Conservation (phyloP, 2,113 vertebrate genomes). For the Paralichthys olivaceus region DNA sequence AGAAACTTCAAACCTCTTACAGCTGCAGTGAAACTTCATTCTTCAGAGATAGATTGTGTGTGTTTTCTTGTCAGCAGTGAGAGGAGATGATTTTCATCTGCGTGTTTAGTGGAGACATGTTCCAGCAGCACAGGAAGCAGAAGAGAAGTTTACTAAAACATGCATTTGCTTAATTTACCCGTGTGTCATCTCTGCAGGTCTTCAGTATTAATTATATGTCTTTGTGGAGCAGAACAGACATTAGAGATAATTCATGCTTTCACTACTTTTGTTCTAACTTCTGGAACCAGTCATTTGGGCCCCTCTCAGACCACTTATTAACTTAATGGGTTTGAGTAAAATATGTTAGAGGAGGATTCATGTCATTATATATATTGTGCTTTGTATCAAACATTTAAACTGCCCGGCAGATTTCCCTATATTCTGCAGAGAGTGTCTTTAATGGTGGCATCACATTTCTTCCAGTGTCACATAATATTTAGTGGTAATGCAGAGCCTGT, state of each 20-base stretch:
- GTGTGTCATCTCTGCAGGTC: neutral
- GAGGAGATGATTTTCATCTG: neutral
- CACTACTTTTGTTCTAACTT: neutral
- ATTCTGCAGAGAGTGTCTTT: too few species aligned
- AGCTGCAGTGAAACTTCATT: too few species aligned
- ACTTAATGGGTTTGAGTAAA: neutral
- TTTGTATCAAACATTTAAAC: neutral
- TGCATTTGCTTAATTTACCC: neutral
- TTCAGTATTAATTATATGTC: conserved; percentile 6
- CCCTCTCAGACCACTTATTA: neutral
- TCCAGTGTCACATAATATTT: neutral
- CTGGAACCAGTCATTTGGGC: neutral
- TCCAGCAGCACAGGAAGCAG: neutral
- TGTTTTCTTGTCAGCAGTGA: too few species aligned
- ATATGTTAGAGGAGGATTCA: neutral
- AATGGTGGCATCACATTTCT: neutral
- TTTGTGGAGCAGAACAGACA: neutral
- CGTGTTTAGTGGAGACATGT: neutral
- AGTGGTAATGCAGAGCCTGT: neutral
- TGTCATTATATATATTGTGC: too few species aligned
- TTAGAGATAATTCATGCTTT: conserved; percentile 8
- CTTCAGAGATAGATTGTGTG: too few species aligned
- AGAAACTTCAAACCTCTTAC: neutral
- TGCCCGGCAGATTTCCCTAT: too few species aligned
- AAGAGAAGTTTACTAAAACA: neutral